Evolutionary conservation across 1,140 invertebrate species (phyloP), one percentile per base, ranked within the genome.

Genomic region (Drosophila guanche): DNA sequence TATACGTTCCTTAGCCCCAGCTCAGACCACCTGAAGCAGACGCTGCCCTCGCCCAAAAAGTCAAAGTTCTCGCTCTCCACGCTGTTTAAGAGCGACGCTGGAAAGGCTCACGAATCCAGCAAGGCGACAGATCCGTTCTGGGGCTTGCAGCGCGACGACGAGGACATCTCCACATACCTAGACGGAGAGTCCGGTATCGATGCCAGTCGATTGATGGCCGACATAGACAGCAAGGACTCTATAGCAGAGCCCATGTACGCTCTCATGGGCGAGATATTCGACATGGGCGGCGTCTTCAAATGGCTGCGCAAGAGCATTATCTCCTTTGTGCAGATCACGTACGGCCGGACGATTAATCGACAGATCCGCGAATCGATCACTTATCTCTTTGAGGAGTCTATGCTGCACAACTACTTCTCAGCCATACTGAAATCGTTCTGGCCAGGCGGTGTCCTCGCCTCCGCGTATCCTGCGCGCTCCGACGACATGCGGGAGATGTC

Each of bases 321-420:
- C 66, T 95, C 95, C 6, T 98, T 98, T 92, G 97, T 98, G 5
- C 97, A 98, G 92, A 95, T 98, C 47, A 97, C 96, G 0, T 98
- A 97, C 92, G 97, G 97, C 5, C 93, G 96, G 63, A 98, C 96
- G 22, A 98, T 98, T 47, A 98, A 97, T 90, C 95, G 95, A 94
- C 97, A 98, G 94, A 95, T 98, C 42, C 94, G 96, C 72, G 97
- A 98, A 78, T 97, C 95, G 1, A 95, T 98, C 51, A 94, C 94
- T 10, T 97, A 96, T 95, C 92, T 97, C 57, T 96, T 97, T 88
- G 97, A 96, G 22, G 97, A 98, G 89, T 94, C 96, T 52, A 98
- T 97, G 96, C 91, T 98, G 59, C 95, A 97, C 79, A 97, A 96
- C 90, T 98, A 98, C 90, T 95, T 96, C 41, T 95, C 96, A 66